A percentile compares a stretch with the other conserved stretches of the same genome.
Evolutionary conservation across 2,113 vertebrate species (phyloP).

Genomic region (Pogona vitticeps): DNA sequence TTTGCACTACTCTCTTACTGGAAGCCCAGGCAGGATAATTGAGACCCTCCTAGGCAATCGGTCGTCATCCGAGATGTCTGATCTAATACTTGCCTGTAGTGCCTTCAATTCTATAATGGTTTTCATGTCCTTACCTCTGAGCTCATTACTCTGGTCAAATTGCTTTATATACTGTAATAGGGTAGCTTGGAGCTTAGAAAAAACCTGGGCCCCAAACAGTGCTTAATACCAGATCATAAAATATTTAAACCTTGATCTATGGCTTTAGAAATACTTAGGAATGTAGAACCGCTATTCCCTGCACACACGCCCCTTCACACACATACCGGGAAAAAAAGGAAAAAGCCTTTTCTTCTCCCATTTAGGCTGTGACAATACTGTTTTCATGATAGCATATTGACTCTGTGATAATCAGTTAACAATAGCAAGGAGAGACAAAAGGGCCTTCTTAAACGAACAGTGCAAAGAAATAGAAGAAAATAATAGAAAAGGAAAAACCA

Average conservation of each 20-base stretch:
- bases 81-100: conserved; percentile 66
- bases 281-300: conserved; percentile 53
- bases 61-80: conserved; percentile 34
- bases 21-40: conserved; percentile 30
- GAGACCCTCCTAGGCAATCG: conserved; percentile 17
- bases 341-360: conserved; percentile 44
- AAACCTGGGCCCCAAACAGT: conserved; percentile 67
- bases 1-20: conserved; percentile 30
- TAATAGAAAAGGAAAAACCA: too few relatives aligned
- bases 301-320: neutral
- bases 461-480: too few relatives aligned
- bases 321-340: neutral
- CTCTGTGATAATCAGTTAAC: conserved; percentile 74
- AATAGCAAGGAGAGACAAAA: too few relatives aligned
- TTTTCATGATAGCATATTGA: conserved; percentile 72
- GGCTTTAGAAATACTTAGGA: conserved; percentile 74
- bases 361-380: conserved; percentile 69
- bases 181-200: conserved; percentile 64
- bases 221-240: conserved; percentile 78
- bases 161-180: conserved; percentile 72
- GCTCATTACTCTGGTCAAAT: conserved; percentile 78
- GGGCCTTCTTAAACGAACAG: too few relatives aligned
- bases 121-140: conserved; percentile 67
- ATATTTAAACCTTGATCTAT: conserved; percentile 76
- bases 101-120: conserved; percentile 63